These are phyloP conservation scores for Leptopilina myrica DNA, from an alignment of 2,888 invertebrate genomes.

Conservation along the genomic window DNA sequence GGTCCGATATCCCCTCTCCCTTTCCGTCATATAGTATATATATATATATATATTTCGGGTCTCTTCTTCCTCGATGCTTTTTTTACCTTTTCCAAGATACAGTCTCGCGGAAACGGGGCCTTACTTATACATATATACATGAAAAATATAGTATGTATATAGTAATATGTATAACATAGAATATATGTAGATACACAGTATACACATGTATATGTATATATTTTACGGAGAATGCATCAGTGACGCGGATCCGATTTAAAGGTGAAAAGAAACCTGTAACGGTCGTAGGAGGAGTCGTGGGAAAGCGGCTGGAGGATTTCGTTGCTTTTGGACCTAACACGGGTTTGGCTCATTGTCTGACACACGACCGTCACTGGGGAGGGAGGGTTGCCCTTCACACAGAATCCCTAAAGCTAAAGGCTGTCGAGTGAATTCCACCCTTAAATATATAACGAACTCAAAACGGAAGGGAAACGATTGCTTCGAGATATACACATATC, in stretches of 20 bases:
- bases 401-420: slow-evolving; percentile 39
- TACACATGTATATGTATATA: no score
- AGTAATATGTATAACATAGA: no score
- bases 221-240: slow-evolving; percentile 22
- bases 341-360: slow-evolving; percentile 64
- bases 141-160: not conserved
- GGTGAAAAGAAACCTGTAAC: slow-evolving; percentile 71
- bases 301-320: slow-evolving; percentile 66
- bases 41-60: slow-evolving; percentile 11
- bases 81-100: slow-evolving; percentile 8
- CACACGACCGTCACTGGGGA: slow-evolving; percentile 59
- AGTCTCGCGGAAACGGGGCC: slow-evolving; percentile 4
- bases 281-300: slow-evolving; percentile 73
- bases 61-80: slow-evolving; percentile 12
- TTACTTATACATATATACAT: not conserved
- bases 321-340: slow-evolving; percentile 60
- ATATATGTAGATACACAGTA: no score
- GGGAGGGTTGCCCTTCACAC: slow-evolving; percentile 46
- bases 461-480: slow-evolving; percentile 34
- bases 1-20: no score
- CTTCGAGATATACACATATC: slow-evolving; percentile 41
- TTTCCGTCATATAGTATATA: not conserved
- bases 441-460: slow-evolving; percentile 5
- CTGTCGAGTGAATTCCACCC: slow-evolving; percentile 32
- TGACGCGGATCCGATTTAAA: slow-evolving; percentile 51